Evolutionary conservation across 2,113 vertebrate species (phyloP).

Genomic region (Protomyctophum bolini): DNA sequence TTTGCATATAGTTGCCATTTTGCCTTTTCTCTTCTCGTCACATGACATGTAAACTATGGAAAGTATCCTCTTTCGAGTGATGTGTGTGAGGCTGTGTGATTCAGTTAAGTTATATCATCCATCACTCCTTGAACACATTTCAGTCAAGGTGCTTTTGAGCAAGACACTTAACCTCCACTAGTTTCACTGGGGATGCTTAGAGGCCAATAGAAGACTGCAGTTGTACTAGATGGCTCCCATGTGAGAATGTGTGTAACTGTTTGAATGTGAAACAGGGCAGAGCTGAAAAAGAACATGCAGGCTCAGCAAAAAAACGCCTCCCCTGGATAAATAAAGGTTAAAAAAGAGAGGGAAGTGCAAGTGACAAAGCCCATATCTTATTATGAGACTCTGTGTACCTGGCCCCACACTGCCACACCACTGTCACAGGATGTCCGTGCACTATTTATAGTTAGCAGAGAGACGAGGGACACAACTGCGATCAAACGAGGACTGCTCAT

Average conservation of each 20-base stretch:
- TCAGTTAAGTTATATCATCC: too few species aligned
- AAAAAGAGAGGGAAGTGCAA: background rate
- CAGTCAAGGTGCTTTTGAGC: background rate
- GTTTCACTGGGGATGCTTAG: background rate
- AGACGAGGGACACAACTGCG: constrained; percentile 54
- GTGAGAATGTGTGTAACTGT: background rate
- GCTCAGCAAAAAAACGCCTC: background rate
- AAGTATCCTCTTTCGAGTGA: too few species aligned
- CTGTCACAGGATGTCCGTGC: constrained; percentile 19
- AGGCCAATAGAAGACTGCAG: background rate
- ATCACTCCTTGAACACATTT: background rate
- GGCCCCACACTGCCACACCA: constrained; percentile 17
- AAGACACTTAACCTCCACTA: background rate
- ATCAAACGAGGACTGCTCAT: constrained; percentile 66
- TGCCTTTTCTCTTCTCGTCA: too few species aligned
- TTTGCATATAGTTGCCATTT: too few species aligned
- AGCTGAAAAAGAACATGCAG: background rate
- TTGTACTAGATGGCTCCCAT: background rate
- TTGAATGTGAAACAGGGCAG: background rate
- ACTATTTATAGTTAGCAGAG: constrained; percentile 27
- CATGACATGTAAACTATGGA: too few species aligned
- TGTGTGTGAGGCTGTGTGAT: too few species aligned
- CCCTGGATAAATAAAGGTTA: background rate
- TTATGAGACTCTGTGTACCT: constrained; percentile 12
- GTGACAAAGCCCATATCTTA: background rate